Evolutionary conservation across 2,888 invertebrate species (phyloP).

Genomic region (Argyresthia goedartella): DNA sequence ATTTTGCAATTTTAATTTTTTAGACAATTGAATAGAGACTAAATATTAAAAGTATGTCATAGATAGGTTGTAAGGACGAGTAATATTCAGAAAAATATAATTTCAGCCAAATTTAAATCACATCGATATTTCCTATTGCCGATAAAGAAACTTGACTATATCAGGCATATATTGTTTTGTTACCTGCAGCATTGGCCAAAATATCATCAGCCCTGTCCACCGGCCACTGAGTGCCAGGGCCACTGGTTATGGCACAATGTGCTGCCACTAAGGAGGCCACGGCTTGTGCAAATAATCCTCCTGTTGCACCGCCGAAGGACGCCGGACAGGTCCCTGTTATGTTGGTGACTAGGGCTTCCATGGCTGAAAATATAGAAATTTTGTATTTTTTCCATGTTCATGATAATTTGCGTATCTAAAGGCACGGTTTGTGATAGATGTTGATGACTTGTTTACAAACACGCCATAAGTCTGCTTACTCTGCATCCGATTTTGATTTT

Average conservation of each 20-base stretch:
- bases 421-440: background rate
- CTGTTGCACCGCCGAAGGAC: conserved; percentile 29
- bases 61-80: no score
- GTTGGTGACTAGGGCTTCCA: conserved; percentile 20
- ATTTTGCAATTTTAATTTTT: no score
- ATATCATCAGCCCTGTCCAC: conserved; percentile 35
- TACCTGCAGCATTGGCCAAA: conserved; percentile 17
- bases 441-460: background rate
- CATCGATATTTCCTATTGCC: no score
- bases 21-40: no score
- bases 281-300: conserved; percentile 63
- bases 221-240: conserved; percentile 52
- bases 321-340: conserved; percentile 28
- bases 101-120: no score
- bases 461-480: no score
- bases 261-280: conserved; percentile 67
- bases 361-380: conserved; percentile 6
- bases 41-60: no score
- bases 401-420: no score
- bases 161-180: conserved; percentile 5
- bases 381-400: background rate
- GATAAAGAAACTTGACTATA: no score
- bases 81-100: no score
- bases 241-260: conserved; percentile 62
- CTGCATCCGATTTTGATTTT: no score